phyloP scores from a whole-genome alignment of 2,113 vertebrate species.

The Columbina picui region DNA sequence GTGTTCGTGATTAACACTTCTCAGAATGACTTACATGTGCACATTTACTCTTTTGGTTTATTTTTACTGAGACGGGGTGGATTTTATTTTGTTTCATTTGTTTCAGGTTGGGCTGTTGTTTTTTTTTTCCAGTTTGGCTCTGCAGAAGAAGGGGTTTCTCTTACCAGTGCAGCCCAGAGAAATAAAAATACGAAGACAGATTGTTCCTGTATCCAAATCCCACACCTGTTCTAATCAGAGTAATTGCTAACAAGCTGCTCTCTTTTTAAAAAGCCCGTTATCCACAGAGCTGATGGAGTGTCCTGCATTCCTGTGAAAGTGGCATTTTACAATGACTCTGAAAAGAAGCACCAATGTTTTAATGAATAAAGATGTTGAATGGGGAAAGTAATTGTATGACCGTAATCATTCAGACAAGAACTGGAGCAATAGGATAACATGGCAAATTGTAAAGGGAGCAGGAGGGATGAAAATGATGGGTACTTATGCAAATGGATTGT shows the following conservation, averaged over 20 bases:
- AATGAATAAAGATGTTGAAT: conserved; percentile 69
- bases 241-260: conserved; percentile 30
- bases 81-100: not conserved
- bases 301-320: conserved; percentile 7
- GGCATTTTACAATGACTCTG: conserved; percentile 8
- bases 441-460: not conserved
- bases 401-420: conserved; percentile 42
- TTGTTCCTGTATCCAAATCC: not conserved
- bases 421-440: not conserved
- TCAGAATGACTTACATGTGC: not conserved
- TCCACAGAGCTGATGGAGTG: not conserved
- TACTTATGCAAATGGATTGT: conserved; percentile 39
- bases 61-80: not conserved
- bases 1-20: not conserved
- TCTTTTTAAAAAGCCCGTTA: conserved; percentile 38
- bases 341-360: conserved; percentile 39
- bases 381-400: conserved; percentile 43
- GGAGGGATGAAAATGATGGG: conserved; percentile 24
- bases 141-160: not conserved
- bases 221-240: not conserved
- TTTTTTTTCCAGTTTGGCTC: not conserved
- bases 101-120: not conserved
- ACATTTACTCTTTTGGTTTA: not conserved
- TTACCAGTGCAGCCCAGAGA: not conserved
- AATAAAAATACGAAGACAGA: conserved; percentile 1